A percentile compares a stretch with the other conserved stretches of the same genome.
Conservation (phyloP, 2,888 invertebrate genomes). For the Harmothoe impar region DNA sequence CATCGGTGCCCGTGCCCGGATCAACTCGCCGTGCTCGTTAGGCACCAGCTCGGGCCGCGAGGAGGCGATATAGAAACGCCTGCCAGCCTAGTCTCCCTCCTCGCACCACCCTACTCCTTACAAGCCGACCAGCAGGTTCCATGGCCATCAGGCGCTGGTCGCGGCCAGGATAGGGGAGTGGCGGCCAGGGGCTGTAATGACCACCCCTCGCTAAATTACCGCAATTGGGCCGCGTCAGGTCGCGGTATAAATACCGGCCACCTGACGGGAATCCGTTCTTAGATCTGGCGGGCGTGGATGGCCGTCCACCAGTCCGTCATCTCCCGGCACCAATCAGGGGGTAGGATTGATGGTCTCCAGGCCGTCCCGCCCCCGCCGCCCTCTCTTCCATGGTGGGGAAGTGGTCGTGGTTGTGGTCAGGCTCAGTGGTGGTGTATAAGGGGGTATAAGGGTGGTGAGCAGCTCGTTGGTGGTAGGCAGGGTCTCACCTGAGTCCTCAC, state of each 20-base stretch:
- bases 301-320: not conserved
- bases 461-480: too few species aligned
- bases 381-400: not conserved
- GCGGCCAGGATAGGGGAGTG: not conserved
- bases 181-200: not conserved
- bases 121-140: not conserved
- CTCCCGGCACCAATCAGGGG: constrained; percentile 25
- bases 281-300: not conserved
- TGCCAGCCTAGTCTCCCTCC: not conserved
- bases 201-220: constrained; percentile 40
- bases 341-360: constrained; percentile 2
- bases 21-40: not conserved
- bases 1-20: constrained; percentile 11
- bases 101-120: not conserved
- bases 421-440: not conserved
- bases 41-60: not conserved
- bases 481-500: too few species aligned
- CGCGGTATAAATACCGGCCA: constrained; percentile 26
- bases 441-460: not conserved
- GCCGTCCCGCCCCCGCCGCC: not conserved
- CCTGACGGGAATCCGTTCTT: constrained; percentile 39
- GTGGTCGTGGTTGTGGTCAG: not conserved
- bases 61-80: constrained; percentile 20
- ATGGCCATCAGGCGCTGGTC: not conserved
- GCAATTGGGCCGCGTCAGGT: constrained; percentile 38